Percentiles rank a stretch among this genome's conserved stretches.
phyloP scores from a whole-genome alignment of 2,797 vertebrate genomes.

The Brotogeris chrysoptera region DNA sequence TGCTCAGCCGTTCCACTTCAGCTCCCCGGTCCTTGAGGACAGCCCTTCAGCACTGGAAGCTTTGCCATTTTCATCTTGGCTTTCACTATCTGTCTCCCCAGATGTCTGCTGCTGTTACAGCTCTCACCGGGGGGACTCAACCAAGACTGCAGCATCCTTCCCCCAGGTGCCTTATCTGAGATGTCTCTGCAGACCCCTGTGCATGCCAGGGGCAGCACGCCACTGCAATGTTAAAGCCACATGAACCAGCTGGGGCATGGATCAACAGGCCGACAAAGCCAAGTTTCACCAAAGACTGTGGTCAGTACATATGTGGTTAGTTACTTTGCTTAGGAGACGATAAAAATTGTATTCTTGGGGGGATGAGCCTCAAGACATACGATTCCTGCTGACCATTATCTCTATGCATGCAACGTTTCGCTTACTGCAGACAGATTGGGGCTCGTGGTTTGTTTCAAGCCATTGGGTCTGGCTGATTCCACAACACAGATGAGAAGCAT shows the following conservation, averaged over 20 bases:
- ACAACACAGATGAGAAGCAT: constrained; percentile 21
- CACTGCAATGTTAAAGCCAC: accelerated
- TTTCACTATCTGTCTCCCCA: constrained; percentile 62
- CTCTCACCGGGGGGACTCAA: not conserved
- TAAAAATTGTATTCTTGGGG: not conserved
- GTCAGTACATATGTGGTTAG: not conserved
- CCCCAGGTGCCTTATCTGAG: not conserved
- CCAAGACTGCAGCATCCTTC: not conserved
- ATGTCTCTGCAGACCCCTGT: not conserved
- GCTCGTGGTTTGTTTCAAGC: not conserved
- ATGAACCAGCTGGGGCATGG: accelerated
- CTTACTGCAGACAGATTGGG: not conserved
- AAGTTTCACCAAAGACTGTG: not conserved
- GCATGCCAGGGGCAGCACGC: not conserved
- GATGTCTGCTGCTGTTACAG: constrained; percentile 43
- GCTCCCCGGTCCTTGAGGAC: constrained; percentile 22
- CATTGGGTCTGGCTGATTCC: constrained; percentile 39
- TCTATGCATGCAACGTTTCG: not conserved
- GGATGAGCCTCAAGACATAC: not conserved
- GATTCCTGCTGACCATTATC: not conserved
- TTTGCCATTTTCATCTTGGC: constrained; percentile 40
- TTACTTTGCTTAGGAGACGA: not conserved
- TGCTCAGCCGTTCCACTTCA: constrained; percentile 53
- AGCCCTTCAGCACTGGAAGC: constrained; percentile 34
- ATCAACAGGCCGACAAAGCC: not conserved